Conservation (phyloP, 2,888 invertebrate species). For the Archips xylosteana region DNA sequence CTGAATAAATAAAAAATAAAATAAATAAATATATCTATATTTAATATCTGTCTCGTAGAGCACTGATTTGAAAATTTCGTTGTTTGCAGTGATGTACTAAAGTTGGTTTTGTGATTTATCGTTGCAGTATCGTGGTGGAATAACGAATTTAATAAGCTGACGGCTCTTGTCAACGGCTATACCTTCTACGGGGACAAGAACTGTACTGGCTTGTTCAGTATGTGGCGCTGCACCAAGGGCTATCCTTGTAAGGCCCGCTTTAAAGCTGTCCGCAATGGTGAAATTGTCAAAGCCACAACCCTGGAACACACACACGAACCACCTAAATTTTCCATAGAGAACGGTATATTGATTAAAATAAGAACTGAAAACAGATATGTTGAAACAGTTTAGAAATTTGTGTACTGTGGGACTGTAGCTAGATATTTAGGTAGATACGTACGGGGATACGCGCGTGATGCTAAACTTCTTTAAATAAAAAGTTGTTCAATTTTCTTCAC, state of each 20-base stretch:
- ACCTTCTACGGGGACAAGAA: slow-evolving; percentile 55
- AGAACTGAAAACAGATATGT: slow-evolving; percentile 11
- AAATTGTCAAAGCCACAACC: slow-evolving; percentile 50
- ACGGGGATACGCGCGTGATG: too few relatives aligned
- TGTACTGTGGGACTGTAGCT: too few relatives aligned
- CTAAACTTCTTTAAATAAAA: too few relatives aligned
- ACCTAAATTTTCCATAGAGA: slow-evolving; percentile 48
- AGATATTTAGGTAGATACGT: too few relatives aligned
- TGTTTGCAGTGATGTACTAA: background rate
- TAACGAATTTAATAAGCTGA: slow-evolving; percentile 55
- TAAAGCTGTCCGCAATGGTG: slow-evolving; percentile 52
- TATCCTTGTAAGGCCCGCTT: slow-evolving; percentile 62
- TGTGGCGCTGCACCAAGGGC: slow-evolving; percentile 63
- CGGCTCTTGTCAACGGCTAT: slow-evolving; percentile 57
- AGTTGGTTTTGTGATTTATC: slow-evolving; percentile 25
- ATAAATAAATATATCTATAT: too few relatives aligned
- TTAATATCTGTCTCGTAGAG: too few relatives aligned
- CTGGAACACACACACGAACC: slow-evolving; percentile 55
- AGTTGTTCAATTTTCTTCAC: too few relatives aligned
- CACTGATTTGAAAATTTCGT: background rate
- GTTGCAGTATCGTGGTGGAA: slow-evolving; percentile 55
- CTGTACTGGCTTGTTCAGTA: slow-evolving; percentile 40
- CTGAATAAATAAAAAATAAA: too few relatives aligned
- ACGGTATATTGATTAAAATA: slow-evolving; percentile 33
- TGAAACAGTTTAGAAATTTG: background rate